Conservation (phyloP, 2,113 vertebrate species). For the Leptobrachium leishanense region DNA sequence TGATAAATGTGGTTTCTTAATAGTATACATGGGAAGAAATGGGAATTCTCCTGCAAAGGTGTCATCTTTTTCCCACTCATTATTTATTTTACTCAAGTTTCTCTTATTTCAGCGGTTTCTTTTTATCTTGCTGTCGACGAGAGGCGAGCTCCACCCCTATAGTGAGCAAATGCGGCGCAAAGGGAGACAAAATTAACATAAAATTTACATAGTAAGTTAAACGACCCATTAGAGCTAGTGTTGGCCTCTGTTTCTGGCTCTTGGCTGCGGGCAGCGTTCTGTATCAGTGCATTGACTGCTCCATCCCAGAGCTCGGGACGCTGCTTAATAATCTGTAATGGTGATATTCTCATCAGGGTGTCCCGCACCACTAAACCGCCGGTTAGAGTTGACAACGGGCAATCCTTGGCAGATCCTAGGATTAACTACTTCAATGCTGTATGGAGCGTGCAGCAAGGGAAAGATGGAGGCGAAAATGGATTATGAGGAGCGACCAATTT, state of each 20-base stretch:
- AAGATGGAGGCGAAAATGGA: too few species aligned
- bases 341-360: conserved; percentile 39
- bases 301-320: conserved; percentile 21
- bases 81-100: too few species aligned
- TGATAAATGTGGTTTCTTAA: too few species aligned
- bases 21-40: too few species aligned
- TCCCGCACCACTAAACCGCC: conserved; percentile 16
- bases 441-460: too few species aligned
- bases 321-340: conserved; percentile 44
- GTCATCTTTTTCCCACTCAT: too few species aligned
- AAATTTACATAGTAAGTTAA: conserved; percentile 43
- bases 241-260: conserved; percentile 29
- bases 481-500: too few species aligned
- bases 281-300: conserved; percentile 27
- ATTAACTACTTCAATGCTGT: too few species aligned
- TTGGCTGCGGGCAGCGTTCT: conserved; percentile 39
- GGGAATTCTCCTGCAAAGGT: too few species aligned
- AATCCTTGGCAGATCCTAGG: too few species aligned
- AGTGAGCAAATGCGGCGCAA: conserved; percentile 10
- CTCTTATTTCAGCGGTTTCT: not conserved
- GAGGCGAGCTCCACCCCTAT: conserved; percentile 1
- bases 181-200: conserved; percentile 26
- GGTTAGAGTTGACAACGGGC: conserved; percentile 6
- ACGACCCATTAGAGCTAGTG: conserved; percentile 36
- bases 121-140: not conserved